These are phyloP conservation scores for Orthonychiurus folsomi DNA, from an alignment of 2,888 invertebrate genomes.

Conservation along the genomic window DNA sequence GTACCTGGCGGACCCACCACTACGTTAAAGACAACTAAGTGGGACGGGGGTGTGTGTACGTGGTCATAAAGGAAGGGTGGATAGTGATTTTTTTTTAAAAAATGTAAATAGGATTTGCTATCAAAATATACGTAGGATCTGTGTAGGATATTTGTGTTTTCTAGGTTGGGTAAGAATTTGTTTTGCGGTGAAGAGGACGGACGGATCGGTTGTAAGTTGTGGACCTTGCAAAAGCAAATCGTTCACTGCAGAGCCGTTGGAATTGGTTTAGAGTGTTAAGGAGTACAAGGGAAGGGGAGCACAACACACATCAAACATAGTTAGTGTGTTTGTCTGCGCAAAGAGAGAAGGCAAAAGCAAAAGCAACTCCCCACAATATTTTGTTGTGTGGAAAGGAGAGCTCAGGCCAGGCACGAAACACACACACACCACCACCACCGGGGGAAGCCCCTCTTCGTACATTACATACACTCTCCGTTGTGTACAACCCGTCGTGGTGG, in stretches of 20 bases:
- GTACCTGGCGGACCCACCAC: no score
- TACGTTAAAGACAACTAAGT: no score
- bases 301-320: neutral
- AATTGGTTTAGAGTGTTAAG: neutral
- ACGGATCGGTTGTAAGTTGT: neutral
- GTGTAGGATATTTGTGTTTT: no score
- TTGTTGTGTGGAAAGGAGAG: conserved; percentile 22
- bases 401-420: neutral
- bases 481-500: no score
- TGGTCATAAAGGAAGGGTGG: neutral
- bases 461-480: neutral
- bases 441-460: no score
- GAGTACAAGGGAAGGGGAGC: neutral
- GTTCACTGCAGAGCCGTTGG: neutral
- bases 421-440: no score
- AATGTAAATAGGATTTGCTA: no score
- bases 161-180: no score
- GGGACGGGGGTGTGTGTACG: no score
- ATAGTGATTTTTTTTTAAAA: neutral
- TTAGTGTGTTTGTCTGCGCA: neutral
- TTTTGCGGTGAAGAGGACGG: no score
- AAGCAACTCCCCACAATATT: conserved; percentile 30
- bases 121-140: no score
- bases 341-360: conserved; percentile 12
- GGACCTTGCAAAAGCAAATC: neutral